Conservation (phyloP, 2,113 vertebrate species). For the Sterna hirundo region DNA sequence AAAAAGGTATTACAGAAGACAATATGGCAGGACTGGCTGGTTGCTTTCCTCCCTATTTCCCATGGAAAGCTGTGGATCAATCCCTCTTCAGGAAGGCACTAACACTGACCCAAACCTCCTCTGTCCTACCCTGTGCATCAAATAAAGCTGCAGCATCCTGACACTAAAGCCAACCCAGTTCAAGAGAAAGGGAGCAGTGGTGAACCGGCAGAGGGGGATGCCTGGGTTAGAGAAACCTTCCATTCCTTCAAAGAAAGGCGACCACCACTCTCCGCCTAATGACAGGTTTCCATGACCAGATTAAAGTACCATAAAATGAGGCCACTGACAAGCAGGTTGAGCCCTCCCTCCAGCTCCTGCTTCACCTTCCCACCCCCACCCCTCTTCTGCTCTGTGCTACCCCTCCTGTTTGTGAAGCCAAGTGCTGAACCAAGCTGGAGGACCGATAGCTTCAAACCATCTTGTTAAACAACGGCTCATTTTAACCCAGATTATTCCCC, state of each 20-base stretch:
- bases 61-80: not conserved
- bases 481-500: not conserved
- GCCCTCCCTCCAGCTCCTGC: not conserved
- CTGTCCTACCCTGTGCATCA: not conserved
- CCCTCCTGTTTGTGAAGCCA: rapidly evolving
- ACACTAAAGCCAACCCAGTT: not conserved
- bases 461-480: not conserved
- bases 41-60: not conserved
- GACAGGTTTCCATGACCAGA: not conserved
- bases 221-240: not conserved
- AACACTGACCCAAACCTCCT: not conserved
- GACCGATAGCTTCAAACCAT: rapidly evolving
- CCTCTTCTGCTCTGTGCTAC: not conserved
- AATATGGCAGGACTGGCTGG: not conserved
- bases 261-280: not conserved
- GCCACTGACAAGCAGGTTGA: not conserved
- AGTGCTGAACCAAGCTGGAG: not conserved
- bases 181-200: not conserved
- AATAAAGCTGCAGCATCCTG: not conserved
- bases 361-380: not conserved
- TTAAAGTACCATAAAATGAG: not conserved
- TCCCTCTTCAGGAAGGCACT: not conserved
- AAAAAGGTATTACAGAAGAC: not conserved
- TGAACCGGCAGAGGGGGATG: not conserved
- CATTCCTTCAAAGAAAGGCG: not conserved